Evolutionary conservation across 2,888 invertebrate genomes (phyloP).

Genomic region (Dioctria linearis): DNA sequence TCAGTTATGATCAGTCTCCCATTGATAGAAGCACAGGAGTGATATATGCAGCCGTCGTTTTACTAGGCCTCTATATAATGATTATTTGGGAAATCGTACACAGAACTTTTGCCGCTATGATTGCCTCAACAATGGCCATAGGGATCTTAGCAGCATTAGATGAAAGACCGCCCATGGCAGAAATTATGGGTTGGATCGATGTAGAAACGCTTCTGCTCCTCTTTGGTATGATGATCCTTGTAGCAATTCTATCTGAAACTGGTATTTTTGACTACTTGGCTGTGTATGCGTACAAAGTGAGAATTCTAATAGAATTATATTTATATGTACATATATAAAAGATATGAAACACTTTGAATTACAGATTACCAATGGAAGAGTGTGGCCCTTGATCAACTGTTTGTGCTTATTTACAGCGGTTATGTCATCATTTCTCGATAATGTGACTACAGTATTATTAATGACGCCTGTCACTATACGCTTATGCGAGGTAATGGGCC

Average conservation of each 20-base stretch:
- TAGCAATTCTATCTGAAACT: slow-evolving; percentile 83
- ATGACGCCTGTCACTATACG: slow-evolving; percentile 85
- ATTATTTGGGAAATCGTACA: slow-evolving; percentile 84
- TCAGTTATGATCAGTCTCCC: slow-evolving; percentile 77
- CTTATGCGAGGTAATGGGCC: slow-evolving; percentile 90
- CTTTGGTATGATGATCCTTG: slow-evolving; percentile 87
- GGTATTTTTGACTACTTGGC: slow-evolving; percentile 86
- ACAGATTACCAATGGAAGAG: slow-evolving; percentile 79
- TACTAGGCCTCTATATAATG: slow-evolving; percentile 82
- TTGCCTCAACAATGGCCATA: slow-evolving; percentile 81
- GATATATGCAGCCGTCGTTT: slow-evolving; percentile 79
- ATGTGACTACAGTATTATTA: slow-evolving; percentile 83
- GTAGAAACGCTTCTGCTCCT: slow-evolving; percentile 79
- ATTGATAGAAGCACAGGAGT: slow-evolving; percentile 78
- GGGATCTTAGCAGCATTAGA: slow-evolving; percentile 80
- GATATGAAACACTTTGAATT: slow-evolving; percentile 2
- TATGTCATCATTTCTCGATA: slow-evolving; percentile 82
- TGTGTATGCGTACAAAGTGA: slow-evolving; percentile 79
- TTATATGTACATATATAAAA: not conserved
- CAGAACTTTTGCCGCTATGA: slow-evolving; percentile 81
- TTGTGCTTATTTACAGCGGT: slow-evolving; percentile 80
- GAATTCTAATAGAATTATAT: slow-evolving; percentile 27
- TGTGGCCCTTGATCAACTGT: slow-evolving; percentile 83
- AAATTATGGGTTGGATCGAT: slow-evolving; percentile 84
- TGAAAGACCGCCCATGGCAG: slow-evolving; percentile 79